Evolutionary conservation across 2,888 invertebrate species (phyloP).

Genomic region (Chalcosyrphus nemorum): DNA sequence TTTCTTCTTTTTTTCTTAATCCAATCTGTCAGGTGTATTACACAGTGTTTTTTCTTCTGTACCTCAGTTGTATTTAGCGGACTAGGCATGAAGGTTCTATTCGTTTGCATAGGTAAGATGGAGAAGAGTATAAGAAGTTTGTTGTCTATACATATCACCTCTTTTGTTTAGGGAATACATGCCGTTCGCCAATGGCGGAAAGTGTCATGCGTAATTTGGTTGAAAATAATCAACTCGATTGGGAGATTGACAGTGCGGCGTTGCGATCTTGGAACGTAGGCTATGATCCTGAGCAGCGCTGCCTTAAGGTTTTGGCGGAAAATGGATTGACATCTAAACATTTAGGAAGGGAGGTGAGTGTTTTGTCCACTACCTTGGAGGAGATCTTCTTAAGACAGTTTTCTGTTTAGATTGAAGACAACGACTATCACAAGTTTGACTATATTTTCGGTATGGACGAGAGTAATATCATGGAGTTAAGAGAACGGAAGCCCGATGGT

Average conservation of each 20-base stretch:
- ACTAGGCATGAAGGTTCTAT: constrained; percentile 77
- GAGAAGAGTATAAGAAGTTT: background rate
- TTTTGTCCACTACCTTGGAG: too few relatives aligned
- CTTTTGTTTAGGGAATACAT: constrained; percentile 92
- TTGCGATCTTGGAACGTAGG: constrained; percentile 93
- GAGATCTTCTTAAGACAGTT: too few relatives aligned
- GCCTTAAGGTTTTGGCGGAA: constrained; percentile 83
- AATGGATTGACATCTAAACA: constrained; percentile 86
- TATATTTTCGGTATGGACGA: constrained; percentile 97
- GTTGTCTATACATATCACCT: too few relatives aligned
- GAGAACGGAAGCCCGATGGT: constrained; percentile 83
- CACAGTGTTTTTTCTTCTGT: too few relatives aligned
- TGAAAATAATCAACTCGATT: constrained; percentile 82
- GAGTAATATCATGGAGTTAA: constrained; percentile 88
- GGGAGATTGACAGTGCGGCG: constrained; percentile 95
- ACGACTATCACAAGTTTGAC: constrained; percentile 91
- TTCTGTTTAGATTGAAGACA: constrained; percentile 86
- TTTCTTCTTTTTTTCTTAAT: too few relatives aligned
- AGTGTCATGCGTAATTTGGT: constrained; percentile 87
- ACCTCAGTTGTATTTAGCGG: background rate
- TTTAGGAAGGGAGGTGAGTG: constrained; percentile 84
- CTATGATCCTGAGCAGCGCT: constrained; percentile 87
- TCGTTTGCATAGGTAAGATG: constrained; percentile 79
- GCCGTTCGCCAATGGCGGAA: constrained; percentile 97
- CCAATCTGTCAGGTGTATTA: too few relatives aligned